Base-by-base conservation (phyloP, 35 echinoderm and acorn worm genomes). In the Amphiura filiformis region DNA sequence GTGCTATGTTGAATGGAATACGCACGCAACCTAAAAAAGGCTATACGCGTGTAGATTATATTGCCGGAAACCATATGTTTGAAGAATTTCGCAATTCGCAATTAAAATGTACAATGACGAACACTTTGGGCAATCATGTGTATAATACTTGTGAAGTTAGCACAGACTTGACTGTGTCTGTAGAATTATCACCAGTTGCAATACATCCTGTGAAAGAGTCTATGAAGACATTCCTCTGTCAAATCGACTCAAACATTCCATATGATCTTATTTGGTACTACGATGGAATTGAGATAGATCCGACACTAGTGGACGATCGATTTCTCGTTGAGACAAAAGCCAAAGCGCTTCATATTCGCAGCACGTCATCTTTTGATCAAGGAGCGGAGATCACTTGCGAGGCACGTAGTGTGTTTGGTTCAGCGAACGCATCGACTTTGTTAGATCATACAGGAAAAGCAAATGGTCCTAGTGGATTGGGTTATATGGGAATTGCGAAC, bases 221-320 rank as follows among this genome's bases (percentile, higher is more conserved):
- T 15, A 23, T 70, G 18, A 34, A 14, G 17, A 84, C 81, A 34
- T 31, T 84, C 15, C 7, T 84, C 7, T 84, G 81, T 57, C 42
- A 84, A 34, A 34, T 84, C 30, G 35, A 40, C 31, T 31, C 39
- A 56, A 84, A 32, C 52, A 84, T 84, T 49, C 81, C 81, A 28
- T 84, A 34, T 84, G 81, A 84, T 4, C n/a, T 84, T 13, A 28
- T 56, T 34, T 84, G 81, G 81, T 57, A 84, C 56, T 57, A 52
- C 20, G 7, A 84, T 15, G 41, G 38, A 31, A 1, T 32, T 26
- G 39, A n/a, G 15, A 84, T 84, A 38, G 81, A 84, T 22, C 23
- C 81, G 11, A 20, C 31, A 13, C 11, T 31, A 32, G 39, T 32
- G 0, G 33, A 84, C 1, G 81, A 84, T 31, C 2, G 41, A 34